Conservation (phyloP, 2,113 vertebrate genomes). For the Clarias macrocephalus region DNA sequence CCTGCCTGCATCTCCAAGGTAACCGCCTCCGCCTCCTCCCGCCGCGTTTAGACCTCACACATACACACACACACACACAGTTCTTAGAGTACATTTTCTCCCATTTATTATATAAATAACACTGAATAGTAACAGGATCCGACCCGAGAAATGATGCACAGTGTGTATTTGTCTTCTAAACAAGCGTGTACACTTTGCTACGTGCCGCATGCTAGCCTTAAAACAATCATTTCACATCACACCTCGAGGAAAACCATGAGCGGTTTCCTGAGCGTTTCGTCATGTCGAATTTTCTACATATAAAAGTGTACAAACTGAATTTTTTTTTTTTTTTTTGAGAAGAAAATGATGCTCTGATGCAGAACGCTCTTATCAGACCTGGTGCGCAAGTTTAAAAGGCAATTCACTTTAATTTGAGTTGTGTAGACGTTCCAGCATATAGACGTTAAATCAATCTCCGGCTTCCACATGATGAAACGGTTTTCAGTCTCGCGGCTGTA, state of each 20-base stretch:
- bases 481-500: no score
- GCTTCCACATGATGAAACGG: no score
- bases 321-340: no score
- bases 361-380: neutral
- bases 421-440: no score
- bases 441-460: no score
- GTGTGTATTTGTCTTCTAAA: neutral
- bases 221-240: neutral
- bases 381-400: no score
- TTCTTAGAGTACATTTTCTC: neutral
- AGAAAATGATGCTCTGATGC: no score
- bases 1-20: slow-evolving; percentile 98
- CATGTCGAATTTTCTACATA: no score
- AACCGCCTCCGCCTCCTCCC: slow-evolving; percentile 43
- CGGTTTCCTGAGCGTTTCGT: neutral
- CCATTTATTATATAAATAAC: neutral
- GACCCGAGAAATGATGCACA: neutral
- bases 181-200: neutral
- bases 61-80: neutral
- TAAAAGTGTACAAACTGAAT: no score
- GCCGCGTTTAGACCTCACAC: neutral
- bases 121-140: neutral
- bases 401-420: no score
- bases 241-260: neutral
- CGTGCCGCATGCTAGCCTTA: neutral